phyloP scores from a whole-genome alignment of 2,888 invertebrate species.

The Flabesymbios commensalis region DNA sequence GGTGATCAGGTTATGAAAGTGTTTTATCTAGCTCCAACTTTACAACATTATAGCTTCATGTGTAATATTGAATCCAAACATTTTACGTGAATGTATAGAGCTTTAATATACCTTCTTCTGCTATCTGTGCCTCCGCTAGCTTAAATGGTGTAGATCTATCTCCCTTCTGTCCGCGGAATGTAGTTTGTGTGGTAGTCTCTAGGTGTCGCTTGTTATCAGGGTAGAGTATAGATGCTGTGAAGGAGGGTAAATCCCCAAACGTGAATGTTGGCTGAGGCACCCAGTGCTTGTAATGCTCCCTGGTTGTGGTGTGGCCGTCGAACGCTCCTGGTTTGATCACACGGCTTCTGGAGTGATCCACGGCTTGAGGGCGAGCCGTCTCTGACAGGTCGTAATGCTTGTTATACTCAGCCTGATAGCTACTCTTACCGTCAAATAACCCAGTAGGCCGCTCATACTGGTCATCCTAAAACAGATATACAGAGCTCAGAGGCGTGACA shows the following conservation, averaged over 20 bases:
- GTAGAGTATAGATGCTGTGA: conserved; percentile 43
- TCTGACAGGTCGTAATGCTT: background rate
- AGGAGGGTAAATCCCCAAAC: conserved; percentile 56
- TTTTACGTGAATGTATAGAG: too few species aligned
- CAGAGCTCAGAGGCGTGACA: too few species aligned
- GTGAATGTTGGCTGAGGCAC: conserved; percentile 39
- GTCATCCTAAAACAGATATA: conserved; percentile 46
- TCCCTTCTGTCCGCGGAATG: conserved; percentile 21
- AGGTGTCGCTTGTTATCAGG: conserved; percentile 12
- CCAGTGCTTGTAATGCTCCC: conserved; percentile 40
- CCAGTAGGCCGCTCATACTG: conserved; percentile 42
- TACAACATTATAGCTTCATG: too few species aligned
- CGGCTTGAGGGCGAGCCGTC: background rate
- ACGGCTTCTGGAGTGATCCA: background rate
- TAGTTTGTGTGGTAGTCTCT: conserved; percentile 26
- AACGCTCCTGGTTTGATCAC: conserved; percentile 31
- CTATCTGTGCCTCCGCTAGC: conserved; percentile 41
- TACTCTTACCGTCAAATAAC: conserved; percentile 45
- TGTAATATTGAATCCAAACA: too few species aligned
- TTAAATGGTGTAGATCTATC: conserved; percentile 36
- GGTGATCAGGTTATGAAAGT: too few species aligned
- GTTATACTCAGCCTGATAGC: conserved; percentile 45
- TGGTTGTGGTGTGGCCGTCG: conserved; percentile 48
- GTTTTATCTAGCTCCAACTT: too few species aligned
- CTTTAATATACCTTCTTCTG: conserved; percentile 55